These are phyloP conservation scores for Pammene fasciana DNA, from an alignment of 2,888 invertebrate genomes.

Conservation along the genomic window DNA sequence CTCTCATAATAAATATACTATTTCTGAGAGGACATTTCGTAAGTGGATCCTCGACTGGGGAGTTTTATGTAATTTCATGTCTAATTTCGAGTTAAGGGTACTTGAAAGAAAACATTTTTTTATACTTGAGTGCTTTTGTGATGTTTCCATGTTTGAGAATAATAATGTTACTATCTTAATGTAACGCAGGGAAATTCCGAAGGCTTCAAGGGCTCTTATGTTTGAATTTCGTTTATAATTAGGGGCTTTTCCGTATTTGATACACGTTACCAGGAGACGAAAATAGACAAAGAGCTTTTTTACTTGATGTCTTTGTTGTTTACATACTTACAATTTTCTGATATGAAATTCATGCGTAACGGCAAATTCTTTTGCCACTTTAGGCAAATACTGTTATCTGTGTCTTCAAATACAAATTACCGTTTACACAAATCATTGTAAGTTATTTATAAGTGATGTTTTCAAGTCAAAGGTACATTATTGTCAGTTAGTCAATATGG, in stretches of 20 bases:
- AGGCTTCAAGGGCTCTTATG: background rate
- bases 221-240: background rate
- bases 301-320: background rate
- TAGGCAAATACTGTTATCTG: no score
- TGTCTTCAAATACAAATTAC: no score
- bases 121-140: constrained; percentile 16
- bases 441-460: no score
- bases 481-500: no score
- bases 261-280: background rate
- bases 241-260: background rate
- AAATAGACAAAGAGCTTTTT: background rate
- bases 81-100: constrained; percentile 23
- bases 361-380: no score
- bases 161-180: constrained; percentile 5
- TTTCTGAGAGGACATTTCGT: constrained; percentile 42
- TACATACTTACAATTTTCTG: background rate
- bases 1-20: constrained; percentile 39
- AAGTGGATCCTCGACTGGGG: constrained; percentile 46
- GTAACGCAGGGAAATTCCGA: background rate
- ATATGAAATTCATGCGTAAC: no score
- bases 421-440: no score
- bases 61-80: constrained; percentile 29
- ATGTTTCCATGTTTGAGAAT: constrained; percentile 11
- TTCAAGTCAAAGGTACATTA: no score
- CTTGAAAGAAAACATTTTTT: constrained; percentile 16